These are phyloP conservation scores for Bellardia bayeri DNA, from an alignment of 2,888 invertebrate genomes.

Conservation along the genomic window DNA sequence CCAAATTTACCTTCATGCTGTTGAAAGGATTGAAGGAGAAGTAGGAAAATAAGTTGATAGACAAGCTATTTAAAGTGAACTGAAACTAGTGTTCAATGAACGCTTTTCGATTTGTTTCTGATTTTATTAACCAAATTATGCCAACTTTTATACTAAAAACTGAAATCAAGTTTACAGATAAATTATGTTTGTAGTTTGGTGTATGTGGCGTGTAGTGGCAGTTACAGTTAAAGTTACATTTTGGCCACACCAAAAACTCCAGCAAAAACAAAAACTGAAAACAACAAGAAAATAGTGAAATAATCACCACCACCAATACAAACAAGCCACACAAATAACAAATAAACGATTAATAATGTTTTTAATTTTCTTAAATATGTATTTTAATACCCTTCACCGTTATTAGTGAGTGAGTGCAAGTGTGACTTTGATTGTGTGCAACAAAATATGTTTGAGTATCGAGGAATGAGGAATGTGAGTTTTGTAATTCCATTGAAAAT, in stretches of 20 bases:
- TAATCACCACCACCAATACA: neutral
- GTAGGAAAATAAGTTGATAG: constrained; percentile 27
- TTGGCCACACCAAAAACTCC: constrained; percentile 64
- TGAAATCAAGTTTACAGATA: constrained; percentile 33
- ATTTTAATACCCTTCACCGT: constrained; percentile 60
- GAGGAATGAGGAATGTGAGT: constrained; percentile 23
- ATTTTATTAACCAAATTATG: constrained; percentile 81
- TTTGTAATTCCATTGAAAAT: constrained; percentile 17
- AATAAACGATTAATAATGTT: constrained; percentile 50
- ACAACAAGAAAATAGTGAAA: neutral
- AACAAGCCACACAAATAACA: neutral
- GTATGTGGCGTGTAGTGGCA: constrained; percentile 6
- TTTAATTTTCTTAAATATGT: constrained; percentile 28
- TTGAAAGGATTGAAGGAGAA: constrained; percentile 70
- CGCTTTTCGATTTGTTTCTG: constrained; percentile 82
- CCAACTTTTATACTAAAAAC: constrained; percentile 83
- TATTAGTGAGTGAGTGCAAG: constrained; percentile 10
- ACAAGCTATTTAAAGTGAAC: constrained; percentile 49
- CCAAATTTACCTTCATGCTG: constrained; percentile 82
- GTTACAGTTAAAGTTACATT: constrained; percentile 30
- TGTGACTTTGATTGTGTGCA: constrained; percentile 5
- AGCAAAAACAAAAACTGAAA: constrained; percentile 11
- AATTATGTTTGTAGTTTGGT: constrained; percentile 5
- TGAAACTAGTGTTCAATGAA: constrained; percentile 81
- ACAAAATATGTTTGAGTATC: neutral